Evolutionary conservation across 1,140 invertebrate species (phyloP).

Genomic region (Calliopsis andreniformis): DNA sequence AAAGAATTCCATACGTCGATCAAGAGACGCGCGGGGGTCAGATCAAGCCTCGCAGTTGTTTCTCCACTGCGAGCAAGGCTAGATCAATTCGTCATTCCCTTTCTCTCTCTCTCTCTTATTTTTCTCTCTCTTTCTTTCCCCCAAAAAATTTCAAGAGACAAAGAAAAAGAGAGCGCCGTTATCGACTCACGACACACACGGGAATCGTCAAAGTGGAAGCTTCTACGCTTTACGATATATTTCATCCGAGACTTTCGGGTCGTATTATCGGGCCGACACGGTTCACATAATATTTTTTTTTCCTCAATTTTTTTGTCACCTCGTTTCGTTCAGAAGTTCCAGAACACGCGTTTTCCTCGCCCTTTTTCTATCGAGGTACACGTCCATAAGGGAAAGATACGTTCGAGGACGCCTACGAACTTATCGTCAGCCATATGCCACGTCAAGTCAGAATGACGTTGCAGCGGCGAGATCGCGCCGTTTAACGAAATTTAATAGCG

Average conservation of each 20-base stretch:
- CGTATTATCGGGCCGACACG: background rate
- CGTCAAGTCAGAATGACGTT: constrained; percentile 61
- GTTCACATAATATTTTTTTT: background rate
- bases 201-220: constrained; percentile 35
- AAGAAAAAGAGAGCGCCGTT: constrained; percentile 31
- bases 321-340: too few species aligned
- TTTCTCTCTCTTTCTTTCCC: constrained; percentile 56
- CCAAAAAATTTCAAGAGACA: background rate
- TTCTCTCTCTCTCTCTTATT: constrained; percentile 51
- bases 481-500: constrained; percentile 54
- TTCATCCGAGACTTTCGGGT: constrained; percentile 13
- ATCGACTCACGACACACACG: background rate
- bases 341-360: too few species aligned
- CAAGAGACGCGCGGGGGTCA: constrained; percentile 32
- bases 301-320: too few species aligned
- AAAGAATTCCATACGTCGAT: constrained; percentile 11
- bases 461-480: constrained; percentile 54
- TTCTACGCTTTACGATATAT: constrained; percentile 6
- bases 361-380: constrained; percentile 4
- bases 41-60: constrained; percentile 33
- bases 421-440: constrained; percentile 57
- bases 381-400: constrained; percentile 36
- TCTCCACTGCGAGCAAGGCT: background rate
- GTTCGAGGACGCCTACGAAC: constrained; percentile 39
- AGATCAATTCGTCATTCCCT: constrained; percentile 48